Conservation (phyloP, 2,888 invertebrate species). For the Toxonevra muliebris region DNA sequence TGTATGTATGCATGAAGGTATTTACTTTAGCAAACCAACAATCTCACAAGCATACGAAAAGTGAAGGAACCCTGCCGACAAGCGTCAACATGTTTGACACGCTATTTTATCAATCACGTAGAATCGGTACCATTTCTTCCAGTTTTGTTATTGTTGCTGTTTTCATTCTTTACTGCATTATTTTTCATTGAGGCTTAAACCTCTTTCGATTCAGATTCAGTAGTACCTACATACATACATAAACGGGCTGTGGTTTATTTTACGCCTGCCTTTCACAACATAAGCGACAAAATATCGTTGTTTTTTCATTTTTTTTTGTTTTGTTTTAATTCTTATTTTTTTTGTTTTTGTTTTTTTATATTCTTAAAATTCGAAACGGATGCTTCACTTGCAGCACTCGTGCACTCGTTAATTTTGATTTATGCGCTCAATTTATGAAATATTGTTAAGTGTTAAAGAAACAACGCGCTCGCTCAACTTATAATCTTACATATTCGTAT, state of each 20-base stretch:
- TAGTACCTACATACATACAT: neutral
- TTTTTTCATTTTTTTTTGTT: neutral
- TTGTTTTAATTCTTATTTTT: neutral
- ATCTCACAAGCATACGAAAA: too few species aligned
- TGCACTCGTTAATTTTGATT: constrained; percentile 41
- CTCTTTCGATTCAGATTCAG: neutral
- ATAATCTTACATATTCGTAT: too few species aligned
- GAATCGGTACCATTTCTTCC: constrained; percentile 42
- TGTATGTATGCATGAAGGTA: too few species aligned
- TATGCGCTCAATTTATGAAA: constrained; percentile 40
- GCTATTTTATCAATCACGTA: constrained; percentile 55
- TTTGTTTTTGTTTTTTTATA: constrained; percentile 4
- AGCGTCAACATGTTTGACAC: constrained; percentile 43
- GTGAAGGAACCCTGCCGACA: constrained; percentile 34
- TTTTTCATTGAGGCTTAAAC: too few species aligned
- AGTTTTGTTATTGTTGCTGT: neutral
- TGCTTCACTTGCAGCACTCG: constrained; percentile 29
- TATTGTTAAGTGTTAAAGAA: constrained; percentile 31
- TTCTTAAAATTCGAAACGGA: constrained; percentile 10
- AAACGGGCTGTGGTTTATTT: neutral
- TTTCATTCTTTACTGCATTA: neutral
- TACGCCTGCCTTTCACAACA: constrained; percentile 1
- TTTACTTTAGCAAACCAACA: too few species aligned
- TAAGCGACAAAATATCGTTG: constrained; percentile 8
- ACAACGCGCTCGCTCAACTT: constrained; percentile 19